These are phyloP conservation scores for Hypomecis atomaria DNA, from an alignment of 2,888 invertebrate genomes.

Conservation along the genomic window DNA sequence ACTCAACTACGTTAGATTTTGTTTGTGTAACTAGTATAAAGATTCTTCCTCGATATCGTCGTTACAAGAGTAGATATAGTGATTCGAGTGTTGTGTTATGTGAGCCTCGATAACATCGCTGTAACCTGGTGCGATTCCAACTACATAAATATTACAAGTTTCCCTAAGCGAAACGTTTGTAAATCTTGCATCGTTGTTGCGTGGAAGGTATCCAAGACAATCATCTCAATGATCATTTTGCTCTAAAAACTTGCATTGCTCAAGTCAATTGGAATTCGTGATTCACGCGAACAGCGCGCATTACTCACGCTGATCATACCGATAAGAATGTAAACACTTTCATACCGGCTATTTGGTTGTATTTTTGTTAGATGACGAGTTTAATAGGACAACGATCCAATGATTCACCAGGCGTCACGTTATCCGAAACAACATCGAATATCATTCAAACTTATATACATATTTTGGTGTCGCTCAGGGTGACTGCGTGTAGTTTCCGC, in stretches of 20 bases:
- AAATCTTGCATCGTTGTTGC: conserved; percentile 34
- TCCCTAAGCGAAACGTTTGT: conserved; percentile 25
- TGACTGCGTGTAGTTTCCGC: conserved; percentile 15
- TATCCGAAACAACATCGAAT: background rate
- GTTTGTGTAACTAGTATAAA: conserved; percentile 12
- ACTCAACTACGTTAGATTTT: conserved; percentile 19
- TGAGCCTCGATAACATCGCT: conserved; percentile 25
- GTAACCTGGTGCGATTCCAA: conserved; percentile 23
- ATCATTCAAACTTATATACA: background rate
- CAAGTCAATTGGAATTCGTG: conserved; percentile 40
- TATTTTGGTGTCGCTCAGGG: conserved; percentile 19
- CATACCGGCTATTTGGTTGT: conserved; percentile 26
- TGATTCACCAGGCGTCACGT: conserved; percentile 4
- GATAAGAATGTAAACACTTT: conserved; percentile 37
- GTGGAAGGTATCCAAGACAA: conserved; percentile 52
- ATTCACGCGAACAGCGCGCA: conserved; percentile 40
- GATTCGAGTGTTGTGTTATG: conserved; percentile 26
- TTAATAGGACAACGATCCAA: conserved; percentile 3
- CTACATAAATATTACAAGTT: conserved; percentile 18
- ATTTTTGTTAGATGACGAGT: conserved; percentile 29
- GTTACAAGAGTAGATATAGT: conserved; percentile 23
- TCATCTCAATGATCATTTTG: conserved; percentile 14
- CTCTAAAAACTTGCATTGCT: conserved; percentile 13
- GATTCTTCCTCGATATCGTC: conserved; percentile 11
- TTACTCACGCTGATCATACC: conserved; percentile 38